A percentile compares a stretch with the other conserved stretches of the same genome.
Evolutionary conservation across 2,113 vertebrate species (phyloP).

Genomic region (Rafetus swinhoei): DNA sequence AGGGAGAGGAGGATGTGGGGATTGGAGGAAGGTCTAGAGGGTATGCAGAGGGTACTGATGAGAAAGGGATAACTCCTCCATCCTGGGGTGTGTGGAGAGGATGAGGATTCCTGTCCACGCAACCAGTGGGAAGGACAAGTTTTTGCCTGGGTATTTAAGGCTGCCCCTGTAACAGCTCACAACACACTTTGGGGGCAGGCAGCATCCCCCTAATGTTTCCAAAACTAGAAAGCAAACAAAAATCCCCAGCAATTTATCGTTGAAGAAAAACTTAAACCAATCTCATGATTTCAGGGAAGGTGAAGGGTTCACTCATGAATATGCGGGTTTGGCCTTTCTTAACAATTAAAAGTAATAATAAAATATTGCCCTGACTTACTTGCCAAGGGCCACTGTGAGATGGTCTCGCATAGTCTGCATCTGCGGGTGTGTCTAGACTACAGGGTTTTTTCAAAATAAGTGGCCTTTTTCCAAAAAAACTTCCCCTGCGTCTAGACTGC

Average conservation of each 20-base stretch:
- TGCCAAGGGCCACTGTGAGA: not conserved
- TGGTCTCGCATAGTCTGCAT: too few species aligned
- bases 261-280: not conserved
- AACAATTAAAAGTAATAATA: not conserved
- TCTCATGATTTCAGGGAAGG: not conserved
- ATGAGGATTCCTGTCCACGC: not conserved
- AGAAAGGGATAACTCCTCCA: accelerated
- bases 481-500: too few species aligned
- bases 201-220: not conserved
- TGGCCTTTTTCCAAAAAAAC: too few species aligned
- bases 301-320: not conserved
- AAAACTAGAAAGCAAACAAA: not conserved
- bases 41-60: accelerated
- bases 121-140: not conserved
- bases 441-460: too few species aligned
- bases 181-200: not conserved
- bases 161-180: not conserved
- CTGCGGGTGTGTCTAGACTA: too few species aligned
- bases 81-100: not conserved
- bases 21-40: not conserved
- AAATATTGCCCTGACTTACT: not conserved
- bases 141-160: not conserved
- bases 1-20: not conserved
- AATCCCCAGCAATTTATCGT: not conserved
- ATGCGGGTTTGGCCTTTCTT: accelerated